These are phyloP conservation scores for Cancer borealis DNA, from an alignment of 2,888 invertebrate species.

Conservation along the genomic window DNA sequence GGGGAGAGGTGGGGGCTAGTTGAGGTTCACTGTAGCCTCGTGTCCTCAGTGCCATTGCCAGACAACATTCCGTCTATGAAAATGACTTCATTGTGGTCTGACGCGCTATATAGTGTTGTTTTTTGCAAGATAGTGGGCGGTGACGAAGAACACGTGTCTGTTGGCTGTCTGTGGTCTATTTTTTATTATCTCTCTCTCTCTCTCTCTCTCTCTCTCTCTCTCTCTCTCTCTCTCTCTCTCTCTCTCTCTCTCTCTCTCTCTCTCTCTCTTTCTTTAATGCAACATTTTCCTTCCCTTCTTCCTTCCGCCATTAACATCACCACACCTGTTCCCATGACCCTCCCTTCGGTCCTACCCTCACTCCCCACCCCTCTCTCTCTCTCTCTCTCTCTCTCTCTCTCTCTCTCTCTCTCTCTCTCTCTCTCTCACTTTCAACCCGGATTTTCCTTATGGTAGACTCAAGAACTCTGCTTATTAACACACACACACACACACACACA, in stretches of 20 bases:
- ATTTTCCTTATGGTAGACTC: not conserved
- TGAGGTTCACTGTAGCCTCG: not conserved
- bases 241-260: not conserved
- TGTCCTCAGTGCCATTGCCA: not conserved
- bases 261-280: not conserved
- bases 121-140: conserved; percentile 16
- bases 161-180: not conserved
- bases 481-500: conserved; percentile 33
- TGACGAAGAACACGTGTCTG: not conserved
- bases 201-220: conserved; percentile 40
- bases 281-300: not conserved
- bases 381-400: conserved; percentile 38
- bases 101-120: not conserved
- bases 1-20: not conserved
- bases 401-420: conserved; percentile 41
- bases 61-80: not conserved
- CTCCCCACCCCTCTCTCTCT: not conserved
- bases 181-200: not conserved
- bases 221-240: conserved; percentile 39
- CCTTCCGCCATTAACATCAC: not conserved
- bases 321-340: not conserved
- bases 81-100: not conserved
- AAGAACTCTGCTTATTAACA: not conserved
- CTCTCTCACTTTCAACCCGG: not conserved
- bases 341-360: not conserved